Evolutionary conservation across 2,113 vertebrate genomes (phyloP).

Genomic region (Corythornis cristatus): DNA sequence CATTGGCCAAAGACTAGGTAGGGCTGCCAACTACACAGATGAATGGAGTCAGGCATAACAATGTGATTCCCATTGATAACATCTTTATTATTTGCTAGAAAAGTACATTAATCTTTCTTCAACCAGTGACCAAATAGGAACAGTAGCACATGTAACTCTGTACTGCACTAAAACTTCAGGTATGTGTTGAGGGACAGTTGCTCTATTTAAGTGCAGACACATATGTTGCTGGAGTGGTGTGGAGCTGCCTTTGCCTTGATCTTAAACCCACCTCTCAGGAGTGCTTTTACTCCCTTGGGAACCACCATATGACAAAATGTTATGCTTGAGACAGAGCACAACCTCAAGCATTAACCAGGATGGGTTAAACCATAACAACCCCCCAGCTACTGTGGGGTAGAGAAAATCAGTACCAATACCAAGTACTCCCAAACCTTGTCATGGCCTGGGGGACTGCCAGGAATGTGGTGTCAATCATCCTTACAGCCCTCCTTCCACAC

Average conservation of each 20-base stretch:
- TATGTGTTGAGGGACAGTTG: not conserved
- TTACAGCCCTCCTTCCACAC: not conserved
- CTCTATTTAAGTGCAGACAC: not conserved
- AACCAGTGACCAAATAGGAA: not conserved
- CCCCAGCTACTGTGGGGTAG: not conserved
- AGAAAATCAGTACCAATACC: not conserved
- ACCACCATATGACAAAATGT: not conserved
- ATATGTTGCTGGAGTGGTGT: not conserved
- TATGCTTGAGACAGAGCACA: not conserved
- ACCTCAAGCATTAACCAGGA: not conserved
- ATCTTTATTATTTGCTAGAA: not conserved
- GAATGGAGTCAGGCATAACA: not conserved
- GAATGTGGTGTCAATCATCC: not conserved
- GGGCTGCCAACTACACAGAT: not conserved
- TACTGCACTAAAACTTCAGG: not conserved
- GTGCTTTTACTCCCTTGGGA: not conserved
- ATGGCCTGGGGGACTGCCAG: not conserved
- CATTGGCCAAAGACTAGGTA: not conserved
- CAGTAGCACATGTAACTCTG: not conserved
- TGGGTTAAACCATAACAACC: not conserved
- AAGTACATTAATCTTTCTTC: not conserved
- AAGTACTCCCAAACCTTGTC: not conserved
- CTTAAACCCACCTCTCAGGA: not conserved
- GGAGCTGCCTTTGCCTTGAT: not conserved
- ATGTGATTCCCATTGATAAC: not conserved